These are phyloP conservation scores for Congeria kusceri DNA, from an alignment of 2,888 invertebrate species.

Conservation along the genomic window DNA sequence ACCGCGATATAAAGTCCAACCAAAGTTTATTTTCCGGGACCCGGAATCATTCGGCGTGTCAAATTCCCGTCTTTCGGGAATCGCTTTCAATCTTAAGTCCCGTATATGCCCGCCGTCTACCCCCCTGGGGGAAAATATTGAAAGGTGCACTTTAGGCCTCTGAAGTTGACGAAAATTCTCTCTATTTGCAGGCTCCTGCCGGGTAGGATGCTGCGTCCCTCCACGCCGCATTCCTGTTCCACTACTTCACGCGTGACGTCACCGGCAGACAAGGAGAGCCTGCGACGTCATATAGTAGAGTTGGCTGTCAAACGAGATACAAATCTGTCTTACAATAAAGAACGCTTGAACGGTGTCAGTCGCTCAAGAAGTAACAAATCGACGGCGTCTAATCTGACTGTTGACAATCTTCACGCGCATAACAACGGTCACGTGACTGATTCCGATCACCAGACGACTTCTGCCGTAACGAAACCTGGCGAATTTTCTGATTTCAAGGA, in stretches of 20 bases:
- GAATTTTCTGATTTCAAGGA: constrained; percentile 1
- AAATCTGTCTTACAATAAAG: neutral
- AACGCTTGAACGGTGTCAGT: neutral
- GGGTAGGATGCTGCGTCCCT: constrained; percentile 50
- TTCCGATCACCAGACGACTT: neutral
- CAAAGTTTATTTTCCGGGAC: too few relatives aligned
- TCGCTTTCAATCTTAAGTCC: too few relatives aligned
- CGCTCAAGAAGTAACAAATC: neutral
- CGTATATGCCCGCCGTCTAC: too few relatives aligned
- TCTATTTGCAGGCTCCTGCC: constrained; percentile 51
- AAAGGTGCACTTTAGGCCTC: too few relatives aligned
- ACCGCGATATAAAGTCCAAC: too few relatives aligned
- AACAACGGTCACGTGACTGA: neutral
- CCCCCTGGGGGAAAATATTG: too few relatives aligned
- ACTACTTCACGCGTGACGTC: constrained; percentile 43
- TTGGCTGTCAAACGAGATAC: constrained; percentile 45
- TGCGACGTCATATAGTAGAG: constrained; percentile 61
- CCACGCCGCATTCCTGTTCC: constrained; percentile 49
- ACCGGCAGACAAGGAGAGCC: constrained; percentile 53
- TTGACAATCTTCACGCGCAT: neutral
- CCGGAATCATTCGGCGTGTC: too few relatives aligned
- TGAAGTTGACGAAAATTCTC: too few relatives aligned
- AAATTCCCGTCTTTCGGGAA: too few relatives aligned
- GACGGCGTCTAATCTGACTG: neutral
- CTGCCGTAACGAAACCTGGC: neutral